Conservation (phyloP, 2,797 vertebrate species). For the Lutjanus campechanus region DNA sequence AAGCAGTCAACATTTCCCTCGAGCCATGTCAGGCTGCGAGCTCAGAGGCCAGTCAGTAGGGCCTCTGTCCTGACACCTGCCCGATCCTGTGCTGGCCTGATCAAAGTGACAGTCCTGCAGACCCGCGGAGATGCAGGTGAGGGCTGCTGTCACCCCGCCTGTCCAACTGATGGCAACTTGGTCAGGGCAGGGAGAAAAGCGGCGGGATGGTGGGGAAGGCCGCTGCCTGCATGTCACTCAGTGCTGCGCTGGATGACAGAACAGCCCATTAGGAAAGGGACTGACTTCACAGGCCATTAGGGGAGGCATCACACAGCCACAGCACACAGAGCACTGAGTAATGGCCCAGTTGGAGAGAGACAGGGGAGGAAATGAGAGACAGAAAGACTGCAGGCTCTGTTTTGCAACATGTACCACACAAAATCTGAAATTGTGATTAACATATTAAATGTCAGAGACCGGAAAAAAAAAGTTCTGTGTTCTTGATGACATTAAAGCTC, state of each 20-base stretch:
- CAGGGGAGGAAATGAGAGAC: constrained; percentile 22
- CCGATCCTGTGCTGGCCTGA: constrained; percentile 56
- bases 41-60: constrained; percentile 60
- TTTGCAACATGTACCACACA: constrained; percentile 9
- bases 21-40: constrained; percentile 61
- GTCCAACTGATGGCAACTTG: constrained; percentile 72
- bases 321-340: constrained; percentile 73
- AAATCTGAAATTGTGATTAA: constrained; percentile 17
- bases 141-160: constrained; percentile 75
- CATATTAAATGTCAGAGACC: constrained; percentile 20
- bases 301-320: constrained; percentile 78
- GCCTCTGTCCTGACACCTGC: constrained; percentile 70
- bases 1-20: constrained; percentile 66
- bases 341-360: constrained; percentile 58
- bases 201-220: constrained; percentile 52
- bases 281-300: constrained; percentile 86
- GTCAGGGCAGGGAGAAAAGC: constrained; percentile 57
- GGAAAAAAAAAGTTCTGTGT: background rate
- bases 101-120: constrained; percentile 74
- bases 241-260: constrained; percentile 81
- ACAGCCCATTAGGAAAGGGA: constrained; percentile 84
- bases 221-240: constrained; percentile 81
- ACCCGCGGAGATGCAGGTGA: constrained; percentile 70
- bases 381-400: constrained; percentile 25
- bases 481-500: background rate